Evolutionary conservation across 2,888 invertebrate genomes (phyloP).

Genomic region (Andrena camellia): DNA sequence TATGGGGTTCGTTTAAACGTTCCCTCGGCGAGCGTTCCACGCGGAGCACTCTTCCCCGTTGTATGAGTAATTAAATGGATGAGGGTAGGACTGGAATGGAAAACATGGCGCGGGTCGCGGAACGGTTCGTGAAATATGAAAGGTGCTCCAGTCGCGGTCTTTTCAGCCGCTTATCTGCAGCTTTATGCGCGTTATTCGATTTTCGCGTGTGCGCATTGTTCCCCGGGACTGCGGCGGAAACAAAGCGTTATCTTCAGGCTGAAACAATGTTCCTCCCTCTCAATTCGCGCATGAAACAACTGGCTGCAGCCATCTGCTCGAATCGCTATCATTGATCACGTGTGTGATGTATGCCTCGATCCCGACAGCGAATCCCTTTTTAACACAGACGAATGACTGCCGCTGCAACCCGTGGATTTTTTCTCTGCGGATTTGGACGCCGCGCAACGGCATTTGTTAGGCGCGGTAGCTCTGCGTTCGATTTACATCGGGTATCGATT

Average conservation of each 20-base stretch:
- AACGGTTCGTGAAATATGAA: conserved; percentile 67
- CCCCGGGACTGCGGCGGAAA: conserved; percentile 64
- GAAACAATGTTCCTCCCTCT: conserved; percentile 72
- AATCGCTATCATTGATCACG: conserved; percentile 74
- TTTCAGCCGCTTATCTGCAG: conserved; percentile 70
- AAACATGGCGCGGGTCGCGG: conserved; percentile 21
- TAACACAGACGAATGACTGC: conserved; percentile 80
- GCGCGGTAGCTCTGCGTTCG: conserved; percentile 27
- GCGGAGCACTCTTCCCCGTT: conserved; percentile 12
- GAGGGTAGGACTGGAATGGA: conserved; percentile 53
- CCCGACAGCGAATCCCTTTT: conserved; percentile 76
- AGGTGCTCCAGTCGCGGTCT: conserved; percentile 67
- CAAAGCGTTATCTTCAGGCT: conserved; percentile 75
- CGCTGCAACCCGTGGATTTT: conserved; percentile 57
- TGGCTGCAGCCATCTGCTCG: conserved; percentile 66
- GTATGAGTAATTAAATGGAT: conserved; percentile 69
- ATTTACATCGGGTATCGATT: conserved; percentile 61
- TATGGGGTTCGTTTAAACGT: conserved; percentile 40
- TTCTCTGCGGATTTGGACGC: conserved; percentile 18
- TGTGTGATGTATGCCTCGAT: conserved; percentile 72
- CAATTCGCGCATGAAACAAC: conserved; percentile 72
- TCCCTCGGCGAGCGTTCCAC: conserved; percentile 20
- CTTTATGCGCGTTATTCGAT: conserved; percentile 74
- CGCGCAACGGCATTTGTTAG: conserved; percentile 43
- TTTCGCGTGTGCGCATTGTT: conserved; percentile 71